phyloP scores from a whole-genome alignment of 2,797 vertebrate genomes.

The Echiichthys vipera region DNA sequence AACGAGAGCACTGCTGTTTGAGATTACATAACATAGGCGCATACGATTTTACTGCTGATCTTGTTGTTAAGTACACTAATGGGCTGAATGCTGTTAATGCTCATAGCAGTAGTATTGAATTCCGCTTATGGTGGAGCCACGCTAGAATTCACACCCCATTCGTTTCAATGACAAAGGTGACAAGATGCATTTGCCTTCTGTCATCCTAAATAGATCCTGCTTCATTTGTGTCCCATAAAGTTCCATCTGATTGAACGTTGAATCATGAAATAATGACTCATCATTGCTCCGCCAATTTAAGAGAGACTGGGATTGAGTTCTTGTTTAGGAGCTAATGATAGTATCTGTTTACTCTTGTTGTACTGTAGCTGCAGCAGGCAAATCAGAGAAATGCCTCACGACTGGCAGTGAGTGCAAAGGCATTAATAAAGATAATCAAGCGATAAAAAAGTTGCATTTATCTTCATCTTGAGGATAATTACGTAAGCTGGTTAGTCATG shows the following conservation, averaged over 20 bases:
- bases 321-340: conserved; percentile 7
- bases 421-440: neutral
- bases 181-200: conserved; percentile 26
- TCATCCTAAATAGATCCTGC: neutral
- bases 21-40: conserved; percentile 20
- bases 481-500: neutral
- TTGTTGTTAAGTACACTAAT: conserved; percentile 15
- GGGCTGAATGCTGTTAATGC: conserved; percentile 19
- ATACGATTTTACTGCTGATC: conserved; percentile 33
- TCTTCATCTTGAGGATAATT: neutral
- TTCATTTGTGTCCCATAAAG: conserved; percentile 22
- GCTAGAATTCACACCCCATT: conserved; percentile 24
- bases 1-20: conserved; percentile 12
- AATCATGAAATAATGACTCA: neutral
- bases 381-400: neutral
- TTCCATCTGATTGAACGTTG: conserved; percentile 24
- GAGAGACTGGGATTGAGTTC: conserved; percentile 5
- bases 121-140: conserved; percentile 6
- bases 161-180: conserved; percentile 28
- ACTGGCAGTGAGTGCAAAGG: neutral
- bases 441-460: neutral
- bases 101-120: conserved; percentile 40
- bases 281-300: neutral
- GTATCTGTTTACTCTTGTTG: conserved; percentile 10
- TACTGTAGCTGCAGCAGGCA: neutral